Percentiles rank a stretch among this genome's conserved stretches.
phyloP scores from a whole-genome alignment of 1,140 invertebrate species.

The Lepidurus arcticus region DNA sequence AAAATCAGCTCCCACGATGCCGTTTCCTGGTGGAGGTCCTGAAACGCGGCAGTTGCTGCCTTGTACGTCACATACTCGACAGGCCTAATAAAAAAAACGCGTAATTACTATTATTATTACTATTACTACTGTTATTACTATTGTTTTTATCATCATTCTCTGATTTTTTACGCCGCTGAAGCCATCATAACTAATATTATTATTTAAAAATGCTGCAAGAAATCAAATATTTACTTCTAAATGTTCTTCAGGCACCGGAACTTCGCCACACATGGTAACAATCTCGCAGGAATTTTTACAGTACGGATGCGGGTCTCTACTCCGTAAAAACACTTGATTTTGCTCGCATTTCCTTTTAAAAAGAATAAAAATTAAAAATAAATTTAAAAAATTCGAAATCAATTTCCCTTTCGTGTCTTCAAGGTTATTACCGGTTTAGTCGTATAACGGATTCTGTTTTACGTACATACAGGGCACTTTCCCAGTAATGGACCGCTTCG shows the following conservation, averaged over 20 bases:
- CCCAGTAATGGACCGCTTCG: slow-evolving; percentile 87
- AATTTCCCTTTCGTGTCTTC: slow-evolving; percentile 3
- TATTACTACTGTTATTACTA: not conserved
- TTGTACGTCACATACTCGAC: slow-evolving; percentile 74
- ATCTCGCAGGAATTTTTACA: slow-evolving; percentile 80
- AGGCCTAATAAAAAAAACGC: slow-evolving; percentile 56
- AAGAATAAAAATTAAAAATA: slow-evolving; percentile 27
- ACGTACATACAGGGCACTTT: slow-evolving; percentile 78
- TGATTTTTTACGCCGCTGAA: too few relatives aligned
- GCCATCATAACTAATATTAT: not conserved
- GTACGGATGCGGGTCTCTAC: slow-evolving; percentile 62
- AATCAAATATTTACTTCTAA: slow-evolving; percentile 65
- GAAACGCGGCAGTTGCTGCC: slow-evolving; percentile 67
- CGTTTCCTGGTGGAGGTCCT: slow-evolving; percentile 48
- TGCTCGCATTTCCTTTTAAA: slow-evolving; percentile 44
- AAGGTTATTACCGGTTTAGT: slow-evolving; percentile 67
- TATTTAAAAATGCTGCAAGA: not conserved
- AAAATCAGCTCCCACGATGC: slow-evolving; percentile 86
- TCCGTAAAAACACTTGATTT: slow-evolving; percentile 44
- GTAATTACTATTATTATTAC: not conserved
- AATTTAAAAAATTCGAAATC: not conserved
- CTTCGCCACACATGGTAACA: slow-evolving; percentile 89
- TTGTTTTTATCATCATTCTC: not conserved
- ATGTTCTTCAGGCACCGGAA: slow-evolving; percentile 82
- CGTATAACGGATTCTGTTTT: slow-evolving; percentile 74